Evolutionary conservation across 2,797 vertebrate genomes (phyloP).

Genomic region (Borostomias antarcticus): DNA sequence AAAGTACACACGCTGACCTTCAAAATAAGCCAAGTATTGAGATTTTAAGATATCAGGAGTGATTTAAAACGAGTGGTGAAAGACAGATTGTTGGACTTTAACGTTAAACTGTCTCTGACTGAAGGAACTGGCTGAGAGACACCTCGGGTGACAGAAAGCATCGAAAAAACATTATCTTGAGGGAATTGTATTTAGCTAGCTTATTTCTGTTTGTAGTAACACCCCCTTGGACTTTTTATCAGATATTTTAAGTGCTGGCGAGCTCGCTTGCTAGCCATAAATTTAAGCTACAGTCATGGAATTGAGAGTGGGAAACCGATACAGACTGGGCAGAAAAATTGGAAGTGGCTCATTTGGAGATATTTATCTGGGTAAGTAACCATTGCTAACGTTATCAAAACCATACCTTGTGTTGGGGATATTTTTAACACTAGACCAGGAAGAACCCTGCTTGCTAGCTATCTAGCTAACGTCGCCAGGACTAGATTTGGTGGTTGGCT

Average conservation of each 20-base stretch:
- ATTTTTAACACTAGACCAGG: neutral
- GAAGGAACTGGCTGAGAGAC: slow-evolving; percentile 19
- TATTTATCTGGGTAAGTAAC: slow-evolving; percentile 91
- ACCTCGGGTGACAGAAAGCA: slow-evolving; percentile 37
- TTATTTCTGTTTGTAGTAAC: slow-evolving; percentile 8
- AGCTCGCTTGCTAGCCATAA: slow-evolving; percentile 59
- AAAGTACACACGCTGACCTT: slow-evolving; percentile 66
- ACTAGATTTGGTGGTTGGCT: too few relatives aligned
- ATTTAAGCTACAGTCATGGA: slow-evolving; percentile 79
- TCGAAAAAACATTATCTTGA: slow-evolving; percentile 35
- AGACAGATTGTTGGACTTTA: slow-evolving; percentile 65
- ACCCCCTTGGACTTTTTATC: slow-evolving; percentile 6
- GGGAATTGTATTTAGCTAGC: slow-evolving; percentile 58
- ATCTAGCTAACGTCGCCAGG: neutral
- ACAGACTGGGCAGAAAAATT: slow-evolving; percentile 96
- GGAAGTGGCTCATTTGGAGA: slow-evolving; percentile 97
- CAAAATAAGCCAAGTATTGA: slow-evolving; percentile 71
- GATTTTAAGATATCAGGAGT: slow-evolving; percentile 51
- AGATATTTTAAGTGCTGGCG: slow-evolving; percentile 54
- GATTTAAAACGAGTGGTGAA: slow-evolving; percentile 82
- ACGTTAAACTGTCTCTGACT: too few relatives aligned
- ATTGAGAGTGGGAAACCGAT: slow-evolving; percentile 94
- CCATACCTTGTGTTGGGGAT: neutral
- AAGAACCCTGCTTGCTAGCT: neutral
- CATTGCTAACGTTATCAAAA: neutral